Conservation (phyloP, 2,113 vertebrate species). For the Chiloscyllium plagiosum region DNA sequence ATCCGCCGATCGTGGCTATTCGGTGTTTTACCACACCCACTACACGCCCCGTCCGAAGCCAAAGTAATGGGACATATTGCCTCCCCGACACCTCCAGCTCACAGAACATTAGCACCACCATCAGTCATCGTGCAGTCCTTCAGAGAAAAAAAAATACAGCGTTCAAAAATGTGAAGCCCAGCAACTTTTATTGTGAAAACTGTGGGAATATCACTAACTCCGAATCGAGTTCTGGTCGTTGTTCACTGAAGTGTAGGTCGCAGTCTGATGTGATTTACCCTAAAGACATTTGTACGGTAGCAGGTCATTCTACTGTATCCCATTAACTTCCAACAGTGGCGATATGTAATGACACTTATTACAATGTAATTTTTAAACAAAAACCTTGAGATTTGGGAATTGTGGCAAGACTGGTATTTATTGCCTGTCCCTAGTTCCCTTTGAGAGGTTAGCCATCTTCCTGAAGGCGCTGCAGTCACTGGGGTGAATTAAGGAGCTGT, state of each 20-base stretch:
- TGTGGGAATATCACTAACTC: background rate
- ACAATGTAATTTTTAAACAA: background rate
- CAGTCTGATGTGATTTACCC: background rate
- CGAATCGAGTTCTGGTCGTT: background rate
- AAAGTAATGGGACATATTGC: background rate
- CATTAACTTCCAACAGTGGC: background rate
- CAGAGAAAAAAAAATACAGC: background rate
- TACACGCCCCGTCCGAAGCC: background rate
- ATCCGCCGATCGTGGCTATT: background rate
- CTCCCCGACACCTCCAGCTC: background rate
- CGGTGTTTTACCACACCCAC: background rate
- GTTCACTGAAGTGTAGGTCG: background rate
- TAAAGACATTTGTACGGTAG: background rate
- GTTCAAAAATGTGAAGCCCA: background rate
- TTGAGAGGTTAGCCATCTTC: background rate
- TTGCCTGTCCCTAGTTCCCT: background rate
- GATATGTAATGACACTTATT: background rate
- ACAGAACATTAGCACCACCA: constrained; percentile 1
- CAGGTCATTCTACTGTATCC: background rate
- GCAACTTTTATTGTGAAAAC: background rate
- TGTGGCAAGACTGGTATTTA: background rate
- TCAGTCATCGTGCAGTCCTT: background rate
- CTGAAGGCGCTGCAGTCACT: background rate
- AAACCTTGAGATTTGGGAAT: background rate
- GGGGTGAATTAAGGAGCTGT: background rate